These are phyloP conservation scores for Ginglymostoma cirratum DNA, from an alignment of 2,113 vertebrate genomes.

Conservation along the genomic window DNA sequence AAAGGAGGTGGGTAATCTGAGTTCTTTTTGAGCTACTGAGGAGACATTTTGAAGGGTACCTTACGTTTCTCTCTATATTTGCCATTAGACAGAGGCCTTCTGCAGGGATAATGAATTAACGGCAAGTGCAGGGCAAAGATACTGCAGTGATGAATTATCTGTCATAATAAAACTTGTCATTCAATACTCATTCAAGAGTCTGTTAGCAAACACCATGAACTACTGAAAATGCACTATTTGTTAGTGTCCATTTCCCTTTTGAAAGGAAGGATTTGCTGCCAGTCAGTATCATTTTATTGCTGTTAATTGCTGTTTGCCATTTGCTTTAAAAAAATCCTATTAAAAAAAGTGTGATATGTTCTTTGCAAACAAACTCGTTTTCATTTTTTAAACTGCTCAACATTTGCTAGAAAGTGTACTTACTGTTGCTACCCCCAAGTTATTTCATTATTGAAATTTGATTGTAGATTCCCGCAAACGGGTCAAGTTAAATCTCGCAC, in stretches of 20 bases:
- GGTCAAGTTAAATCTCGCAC: not conserved
- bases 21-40: not conserved
- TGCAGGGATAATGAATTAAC: conserved; percentile 35
- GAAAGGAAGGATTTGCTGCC: conserved; percentile 42
- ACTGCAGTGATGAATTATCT: conserved; percentile 44
- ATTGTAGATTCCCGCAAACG: not conserved
- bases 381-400: not conserved
- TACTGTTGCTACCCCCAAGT: not conserved
- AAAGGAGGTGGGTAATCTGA: conserved; percentile 25
- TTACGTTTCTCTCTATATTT: conserved; percentile 40
- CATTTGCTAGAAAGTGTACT: not conserved
- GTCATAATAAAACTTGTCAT: conserved; percentile 41
- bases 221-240: conserved; percentile 36
- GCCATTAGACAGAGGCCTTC: conserved; percentile 38
- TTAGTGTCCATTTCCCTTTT: conserved; percentile 40
- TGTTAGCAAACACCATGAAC: conserved; percentile 38
- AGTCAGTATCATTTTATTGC: conserved; percentile 41
- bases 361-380: not conserved
- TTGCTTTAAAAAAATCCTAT: not conserved
- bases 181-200: conserved; percentile 44
- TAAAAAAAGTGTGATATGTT: not conserved
- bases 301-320: conserved; percentile 43
- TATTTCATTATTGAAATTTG: not conserved
- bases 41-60: not conserved
- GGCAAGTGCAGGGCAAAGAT: conserved; percentile 22